phyloP scores from a whole-genome alignment of 2,113 vertebrate genomes.

The Prochilodus magdalenae region DNA sequence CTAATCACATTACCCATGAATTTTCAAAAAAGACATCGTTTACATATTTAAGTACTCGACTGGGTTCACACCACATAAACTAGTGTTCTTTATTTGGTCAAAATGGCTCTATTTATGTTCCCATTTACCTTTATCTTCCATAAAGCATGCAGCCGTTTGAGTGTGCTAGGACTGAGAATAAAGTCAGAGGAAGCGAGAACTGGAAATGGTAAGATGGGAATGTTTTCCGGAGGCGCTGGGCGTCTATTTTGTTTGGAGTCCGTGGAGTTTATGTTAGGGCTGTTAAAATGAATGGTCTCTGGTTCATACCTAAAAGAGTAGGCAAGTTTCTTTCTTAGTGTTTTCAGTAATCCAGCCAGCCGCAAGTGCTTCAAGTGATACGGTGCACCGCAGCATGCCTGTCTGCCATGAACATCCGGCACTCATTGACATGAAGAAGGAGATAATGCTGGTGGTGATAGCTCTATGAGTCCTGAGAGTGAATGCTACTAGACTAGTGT shows the following conservation, averaged over 20 bases:
- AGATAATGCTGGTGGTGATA: constrained; percentile 10
- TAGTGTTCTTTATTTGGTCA: neutral
- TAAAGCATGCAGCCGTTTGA: neutral
- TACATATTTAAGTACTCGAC: no score
- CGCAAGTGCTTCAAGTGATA: constrained; percentile 14
- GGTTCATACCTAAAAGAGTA: constrained; percentile 30
- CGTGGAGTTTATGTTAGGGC: constrained; percentile 37
- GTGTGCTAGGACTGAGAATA: neutral
- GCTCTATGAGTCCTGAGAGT: neutral
- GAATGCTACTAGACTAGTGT: neutral
- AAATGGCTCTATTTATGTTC: neutral
- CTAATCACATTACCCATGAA: no score
- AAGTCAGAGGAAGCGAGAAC: neutral
- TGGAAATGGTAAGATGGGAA: neutral
- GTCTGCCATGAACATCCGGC: constrained; percentile 16
- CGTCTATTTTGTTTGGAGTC: constrained; percentile 30
- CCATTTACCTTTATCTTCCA: neutral
- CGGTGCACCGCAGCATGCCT: neutral
- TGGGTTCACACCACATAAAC: neutral
- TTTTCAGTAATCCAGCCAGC: constrained; percentile 17
- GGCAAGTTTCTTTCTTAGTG: constrained; percentile 33
- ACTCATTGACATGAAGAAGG: constrained; percentile 19
- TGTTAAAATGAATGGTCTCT: constrained; percentile 38
- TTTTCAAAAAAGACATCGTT: no score
- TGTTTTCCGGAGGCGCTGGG: constrained; percentile 19